Conservation (phyloP, 2,888 invertebrate species). For the Torymus aiolomorphi region DNA sequence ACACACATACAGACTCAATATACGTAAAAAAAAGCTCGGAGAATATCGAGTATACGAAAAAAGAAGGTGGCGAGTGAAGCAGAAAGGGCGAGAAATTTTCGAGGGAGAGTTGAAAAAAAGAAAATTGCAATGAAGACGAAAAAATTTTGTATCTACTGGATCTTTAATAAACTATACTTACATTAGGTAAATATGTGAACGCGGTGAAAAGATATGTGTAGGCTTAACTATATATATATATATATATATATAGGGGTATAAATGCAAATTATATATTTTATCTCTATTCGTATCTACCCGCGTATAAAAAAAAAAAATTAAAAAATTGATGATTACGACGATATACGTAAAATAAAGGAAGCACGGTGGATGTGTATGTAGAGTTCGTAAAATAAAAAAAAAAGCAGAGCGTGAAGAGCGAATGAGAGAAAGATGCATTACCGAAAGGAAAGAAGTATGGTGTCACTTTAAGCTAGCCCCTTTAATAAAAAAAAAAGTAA, state of each 20-base stretch:
- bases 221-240: conserved; percentile 59
- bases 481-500: conserved; percentile 62
- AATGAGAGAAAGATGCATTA: conserved; percentile 59
- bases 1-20: conserved; percentile 2
- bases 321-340: conserved; percentile 41
- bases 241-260: conserved; percentile 60
- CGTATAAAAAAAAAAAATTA: conserved; percentile 62
- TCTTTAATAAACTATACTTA: conserved; percentile 61
- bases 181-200: conserved; percentile 58
- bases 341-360: conserved; percentile 55
- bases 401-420: conserved; percentile 49
- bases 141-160: conserved; percentile 61
- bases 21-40: conserved; percentile 31
- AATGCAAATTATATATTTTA: conserved; percentile 72
- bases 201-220: conserved; percentile 60
- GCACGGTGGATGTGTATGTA: conserved; percentile 66
- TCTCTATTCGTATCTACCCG: conserved; percentile 70
- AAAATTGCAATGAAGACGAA: conserved; percentile 40
- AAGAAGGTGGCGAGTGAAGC: background rate
- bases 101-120: conserved; percentile 31
- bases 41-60: conserved; percentile 40
- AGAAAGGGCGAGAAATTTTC: conserved; percentile 7
- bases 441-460: conserved; percentile 50
- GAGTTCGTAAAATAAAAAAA: conserved; percentile 61
- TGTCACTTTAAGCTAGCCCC: conserved; percentile 65